Evolutionary conservation across 2,113 vertebrate genomes (phyloP), one percentile per base, ranked within the genome.

Genomic region (Todiramphus saurophagus): DNA sequence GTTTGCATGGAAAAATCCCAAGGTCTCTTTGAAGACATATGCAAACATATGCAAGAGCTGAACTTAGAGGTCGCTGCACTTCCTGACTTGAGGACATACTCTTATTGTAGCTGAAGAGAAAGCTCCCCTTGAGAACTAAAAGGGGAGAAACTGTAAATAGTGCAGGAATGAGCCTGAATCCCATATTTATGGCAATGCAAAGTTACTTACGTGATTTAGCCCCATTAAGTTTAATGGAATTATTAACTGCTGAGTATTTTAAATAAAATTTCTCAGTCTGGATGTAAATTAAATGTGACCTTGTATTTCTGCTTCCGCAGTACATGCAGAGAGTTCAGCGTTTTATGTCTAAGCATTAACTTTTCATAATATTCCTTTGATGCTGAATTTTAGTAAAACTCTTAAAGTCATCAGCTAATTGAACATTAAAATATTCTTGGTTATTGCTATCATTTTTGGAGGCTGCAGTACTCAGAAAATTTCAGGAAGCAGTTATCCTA

Each of bases 401-500:
- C 72, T 69, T 68, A 3, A 64, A 82, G 62, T 67, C 63, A 89
- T 93, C 39, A 83, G 59, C 74, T 91, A 91, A 94, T 95, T 87
- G 87, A 68, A 35, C 67, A 63, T 73, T 46, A 87, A 96, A 92
- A 82, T 79, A 63, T 69, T 85, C 33, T 62, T 84, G 77, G 74
- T 76, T 94, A 82, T 73, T 86, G 60, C 77, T 89, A 6, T 72
- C 63, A 50, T 93, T 73, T 90, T 81, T 79, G 53, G 64, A 92
- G 79, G 72, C 75, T 94, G 68, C 66, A 81, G 58, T 58, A 79
- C 58, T 51, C 43, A 30, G 81, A 92, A 55, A 73, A 74, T 73
- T 89, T 81, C 93, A 90, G 89, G 90, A 93, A 96, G 76, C 76
- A 95, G 72, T 94, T 96, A 82, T 24, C 76, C 83, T 90, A 80